Evolutionary conservation across 2,797 vertebrate species (phyloP).

Genomic region (Halcyon chelicuti): DNA sequence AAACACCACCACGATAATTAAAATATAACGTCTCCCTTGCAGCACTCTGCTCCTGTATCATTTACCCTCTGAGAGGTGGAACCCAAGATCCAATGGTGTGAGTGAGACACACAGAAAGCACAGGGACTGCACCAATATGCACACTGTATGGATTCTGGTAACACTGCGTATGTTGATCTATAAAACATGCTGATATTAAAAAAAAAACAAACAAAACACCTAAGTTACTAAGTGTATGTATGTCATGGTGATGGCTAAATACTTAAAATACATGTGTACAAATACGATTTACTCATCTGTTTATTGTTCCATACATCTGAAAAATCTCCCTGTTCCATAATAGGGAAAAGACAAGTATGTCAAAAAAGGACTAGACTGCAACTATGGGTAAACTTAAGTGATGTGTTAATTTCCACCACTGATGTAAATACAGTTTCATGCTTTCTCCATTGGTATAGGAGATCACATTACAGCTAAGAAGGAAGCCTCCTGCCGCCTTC

Average conservation of each 20-base stretch:
- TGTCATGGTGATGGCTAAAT: neutral
- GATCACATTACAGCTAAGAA: neutral
- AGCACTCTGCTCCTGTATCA: accelerated
- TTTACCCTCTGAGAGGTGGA: neutral
- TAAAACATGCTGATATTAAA: neutral
- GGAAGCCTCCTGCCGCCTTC: neutral
- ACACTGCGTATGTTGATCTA: neutral
- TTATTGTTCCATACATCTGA: neutral
- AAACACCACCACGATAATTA: neutral
- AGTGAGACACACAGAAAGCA: neutral
- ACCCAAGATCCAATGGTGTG: neutral
- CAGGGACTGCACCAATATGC: neutral
- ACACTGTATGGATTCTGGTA: neutral
- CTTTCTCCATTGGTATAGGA: neutral
- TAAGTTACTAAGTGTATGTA: neutral
- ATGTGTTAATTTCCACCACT: neutral
- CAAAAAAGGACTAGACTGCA: neutral
- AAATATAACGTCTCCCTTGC: neutral
- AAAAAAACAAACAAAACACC: neutral
- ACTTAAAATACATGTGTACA: neutral
- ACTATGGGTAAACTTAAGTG: neutral
- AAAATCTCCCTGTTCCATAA: neutral
- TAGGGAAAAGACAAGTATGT: neutral
- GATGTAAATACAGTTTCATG: neutral
- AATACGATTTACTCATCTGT: neutral